Evolutionary conservation across 1,140 invertebrate genomes (phyloP), one percentile per base, ranked within the genome.

Genomic region (Brachionus plicatilis): DNA sequence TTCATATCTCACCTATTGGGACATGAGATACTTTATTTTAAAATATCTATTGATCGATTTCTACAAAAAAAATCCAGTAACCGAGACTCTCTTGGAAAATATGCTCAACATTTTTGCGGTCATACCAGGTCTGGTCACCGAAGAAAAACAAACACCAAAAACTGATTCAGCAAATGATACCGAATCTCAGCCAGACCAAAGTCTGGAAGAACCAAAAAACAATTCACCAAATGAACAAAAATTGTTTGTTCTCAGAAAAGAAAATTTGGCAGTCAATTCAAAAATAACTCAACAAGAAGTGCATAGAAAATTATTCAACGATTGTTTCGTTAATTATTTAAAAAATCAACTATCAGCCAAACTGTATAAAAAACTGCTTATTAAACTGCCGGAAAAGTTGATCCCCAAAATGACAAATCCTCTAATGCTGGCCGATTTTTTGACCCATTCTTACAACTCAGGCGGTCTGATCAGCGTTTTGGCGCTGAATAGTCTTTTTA

Each of bases 401-500:
- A 92, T 97, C 90, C 92, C 92, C 12, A 92, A 95, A 88, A 90
- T 98, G 84, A 92, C 93, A 20, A 93, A 93, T 87, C 95, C 96
- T 7, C 90, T 96, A 60, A 88, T 94, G 45, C 90, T 96, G 85
- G 95, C 94, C n/a, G 95, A 97, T 88, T 97, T 96, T 89, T 91
- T 98, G 6, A 94, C 96, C 91, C 93, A 95, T 87, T 94, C 94
- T 11, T 93, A 96, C 80, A 93, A 95, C 87, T 45, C 87, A 94
- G 94, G 95, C 88, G 96, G 96, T 27, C 92, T 94, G 1, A 92
- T 95, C 66, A 94, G 94, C 87, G 90, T 98, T 85, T 90, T 98
- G 50, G 94, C 96, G 9, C 90, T 98, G n/a, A 95, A 97, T 89
- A 96, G 96, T 11, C 92, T 98, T 14, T 96, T 96, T 88, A 92